phyloP scores from a whole-genome alignment of 1,140 invertebrate genomes.

The Ceratina australensis region DNA sequence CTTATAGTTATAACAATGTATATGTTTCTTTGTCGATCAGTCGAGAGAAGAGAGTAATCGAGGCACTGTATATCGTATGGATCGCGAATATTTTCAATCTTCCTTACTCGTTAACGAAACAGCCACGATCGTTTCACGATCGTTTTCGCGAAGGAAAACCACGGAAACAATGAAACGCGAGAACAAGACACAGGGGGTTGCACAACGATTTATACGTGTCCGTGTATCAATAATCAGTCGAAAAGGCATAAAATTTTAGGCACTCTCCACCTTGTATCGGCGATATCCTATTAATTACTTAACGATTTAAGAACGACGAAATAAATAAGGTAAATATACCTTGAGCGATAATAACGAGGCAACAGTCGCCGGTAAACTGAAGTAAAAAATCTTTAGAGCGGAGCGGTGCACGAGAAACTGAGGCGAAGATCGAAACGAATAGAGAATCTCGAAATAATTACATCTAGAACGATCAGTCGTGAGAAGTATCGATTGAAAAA shows the following conservation, averaged over 20 bases:
- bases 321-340: constrained; percentile 2
- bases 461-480: constrained; percentile 8
- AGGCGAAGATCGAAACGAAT: neutral
- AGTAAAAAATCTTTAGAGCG: neutral
- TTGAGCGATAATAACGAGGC: neutral
- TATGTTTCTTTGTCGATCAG: constrained; percentile 35
- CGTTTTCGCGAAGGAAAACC: neutral
- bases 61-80: constrained; percentile 45
- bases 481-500: constrained; percentile 7
- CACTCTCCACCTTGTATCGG: constrained; percentile 37
- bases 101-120: neutral
- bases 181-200: neutral
- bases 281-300: constrained; percentile 5
- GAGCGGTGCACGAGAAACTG: neutral
- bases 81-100: neutral
- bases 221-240: constrained; percentile 27
- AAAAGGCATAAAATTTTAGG: constrained; percentile 50
- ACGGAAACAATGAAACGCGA: neutral
- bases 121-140: neutral
- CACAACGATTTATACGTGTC: neutral
- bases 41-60: constrained; percentile 36
- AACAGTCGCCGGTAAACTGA: neutral
- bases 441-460: neutral
- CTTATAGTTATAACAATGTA: constrained; percentile 15
- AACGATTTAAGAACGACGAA: neutral